Percentiles rank a stretch among this genome's conserved stretches.
phyloP scores from a whole-genome alignment of 2,113 vertebrate species.

The Crotalus viridis region DNA sequence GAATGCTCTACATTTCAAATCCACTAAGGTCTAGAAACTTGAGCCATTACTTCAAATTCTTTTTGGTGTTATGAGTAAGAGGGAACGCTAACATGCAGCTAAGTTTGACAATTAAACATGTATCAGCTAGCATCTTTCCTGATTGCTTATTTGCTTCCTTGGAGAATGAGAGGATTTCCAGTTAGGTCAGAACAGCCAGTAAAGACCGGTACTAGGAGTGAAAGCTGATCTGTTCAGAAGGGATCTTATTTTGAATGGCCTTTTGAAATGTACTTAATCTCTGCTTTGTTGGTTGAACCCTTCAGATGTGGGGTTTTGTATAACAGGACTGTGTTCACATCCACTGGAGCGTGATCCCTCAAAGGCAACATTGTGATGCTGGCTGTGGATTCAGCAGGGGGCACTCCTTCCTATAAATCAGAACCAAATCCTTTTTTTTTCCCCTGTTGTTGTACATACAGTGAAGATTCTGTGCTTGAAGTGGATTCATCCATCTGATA shows the following conservation, averaged over 20 bases:
- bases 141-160: background rate
- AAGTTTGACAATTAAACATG: background rate
- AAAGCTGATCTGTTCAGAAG: constrained; percentile 49
- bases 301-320: background rate
- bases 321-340: background rate
- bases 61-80: background rate
- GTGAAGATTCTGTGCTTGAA: background rate
- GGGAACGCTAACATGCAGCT: background rate
- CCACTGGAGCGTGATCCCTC: background rate
- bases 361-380: background rate
- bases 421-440: background rate
- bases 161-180: background rate
- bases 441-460: background rate
- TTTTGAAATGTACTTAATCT: background rate
- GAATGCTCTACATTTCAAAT: background rate
- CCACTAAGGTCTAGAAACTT: background rate
- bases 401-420: constrained; percentile 44
- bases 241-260: constrained; percentile 22
- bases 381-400: constrained; percentile 45
- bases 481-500: background rate
- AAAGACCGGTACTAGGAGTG: constrained; percentile 9
- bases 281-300: background rate
- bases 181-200: background rate
- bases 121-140: background rate
- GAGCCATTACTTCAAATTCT: background rate